These are phyloP conservation scores for Venustoraphidia nigricollis DNA, from an alignment of 2,888 invertebrate species.

Conservation along the genomic window DNA sequence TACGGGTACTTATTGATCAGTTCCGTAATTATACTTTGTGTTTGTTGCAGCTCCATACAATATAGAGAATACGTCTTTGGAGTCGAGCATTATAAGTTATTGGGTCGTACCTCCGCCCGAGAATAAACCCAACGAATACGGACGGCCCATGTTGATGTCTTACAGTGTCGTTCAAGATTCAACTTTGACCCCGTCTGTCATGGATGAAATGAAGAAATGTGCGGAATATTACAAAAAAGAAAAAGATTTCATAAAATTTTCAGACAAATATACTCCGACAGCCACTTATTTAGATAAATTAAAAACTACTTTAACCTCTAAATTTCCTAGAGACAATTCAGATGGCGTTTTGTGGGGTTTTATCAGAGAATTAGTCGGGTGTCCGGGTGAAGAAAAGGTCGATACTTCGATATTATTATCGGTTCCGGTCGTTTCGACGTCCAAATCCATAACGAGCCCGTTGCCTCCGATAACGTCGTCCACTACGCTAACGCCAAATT, in stretches of 20 bases:
- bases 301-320: slow-evolving; percentile 63
- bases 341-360: slow-evolving; percentile 67
- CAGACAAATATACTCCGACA: slow-evolving; percentile 47
- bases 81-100: slow-evolving; percentile 72
- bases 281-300: slow-evolving; percentile 73
- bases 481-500: slow-evolving; percentile 39
- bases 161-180: slow-evolving; percentile 73
- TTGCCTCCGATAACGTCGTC: slow-evolving; percentile 20
- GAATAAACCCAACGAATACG: slow-evolving; percentile 80
- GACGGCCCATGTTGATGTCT: slow-evolving; percentile 79
- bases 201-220: slow-evolving; percentile 73
- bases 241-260: slow-evolving; percentile 48
- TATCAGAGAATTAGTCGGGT: slow-evolving; percentile 58
- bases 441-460: slow-evolving; percentile 18
- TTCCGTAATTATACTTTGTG: too few relatives aligned
- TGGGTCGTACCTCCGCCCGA: slow-evolving; percentile 96
- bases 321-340: slow-evolving; percentile 67
- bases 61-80: slow-evolving; percentile 61
- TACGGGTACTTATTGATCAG: too few relatives aligned
- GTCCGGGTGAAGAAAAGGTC: slow-evolving; percentile 55
- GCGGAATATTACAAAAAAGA: slow-evolving; percentile 69
- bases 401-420: slow-evolving; percentile 40
- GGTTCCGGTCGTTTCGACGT: slow-evolving; percentile 29
- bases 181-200: slow-evolving; percentile 62
- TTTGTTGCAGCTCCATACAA: slow-evolving; percentile 52